phyloP scores from a whole-genome alignment of 2,113 vertebrate species.

The Dicrurus megarhynchus region DNA sequence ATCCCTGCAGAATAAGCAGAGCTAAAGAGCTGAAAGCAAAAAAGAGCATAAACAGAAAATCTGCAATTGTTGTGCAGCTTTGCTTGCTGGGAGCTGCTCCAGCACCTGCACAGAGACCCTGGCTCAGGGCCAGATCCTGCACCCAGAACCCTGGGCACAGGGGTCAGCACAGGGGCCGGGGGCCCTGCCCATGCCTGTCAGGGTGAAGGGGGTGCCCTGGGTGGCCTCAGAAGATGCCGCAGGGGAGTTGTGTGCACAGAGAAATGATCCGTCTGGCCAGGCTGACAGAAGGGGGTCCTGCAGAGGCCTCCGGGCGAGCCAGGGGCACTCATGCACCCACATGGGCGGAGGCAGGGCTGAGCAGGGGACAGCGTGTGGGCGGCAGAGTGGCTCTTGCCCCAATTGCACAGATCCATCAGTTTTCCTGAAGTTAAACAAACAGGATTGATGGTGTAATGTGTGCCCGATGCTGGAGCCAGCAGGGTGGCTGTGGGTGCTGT shows the following conservation, averaged over 20 bases:
- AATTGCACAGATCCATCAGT: rapidly evolving
- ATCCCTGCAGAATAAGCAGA: background rate
- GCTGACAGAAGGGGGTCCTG: background rate
- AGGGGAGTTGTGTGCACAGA: background rate
- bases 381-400: rapidly evolving
- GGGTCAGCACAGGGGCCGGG: background rate
- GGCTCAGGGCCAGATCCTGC: background rate
- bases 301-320: background rate
- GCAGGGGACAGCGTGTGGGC: rapidly evolving
- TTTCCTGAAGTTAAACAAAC: too few species aligned
- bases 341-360: background rate
- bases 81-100: background rate
- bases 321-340: rapidly evolving
- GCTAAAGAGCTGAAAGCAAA: conserved; percentile 14
- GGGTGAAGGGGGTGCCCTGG: background rate
- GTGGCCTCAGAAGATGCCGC: background rate
- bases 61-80: background rate
- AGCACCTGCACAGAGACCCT: background rate
- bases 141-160: rapidly evolving
- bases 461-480: background rate
- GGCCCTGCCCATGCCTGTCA: background rate
- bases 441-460: rapidly evolving
- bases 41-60: background rate
- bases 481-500: background rate
- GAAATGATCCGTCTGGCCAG: rapidly evolving